Evolutionary conservation across 2,797 vertebrate genomes (phyloP).

Genomic region (Helicolenus hilgendorfi): DNA sequence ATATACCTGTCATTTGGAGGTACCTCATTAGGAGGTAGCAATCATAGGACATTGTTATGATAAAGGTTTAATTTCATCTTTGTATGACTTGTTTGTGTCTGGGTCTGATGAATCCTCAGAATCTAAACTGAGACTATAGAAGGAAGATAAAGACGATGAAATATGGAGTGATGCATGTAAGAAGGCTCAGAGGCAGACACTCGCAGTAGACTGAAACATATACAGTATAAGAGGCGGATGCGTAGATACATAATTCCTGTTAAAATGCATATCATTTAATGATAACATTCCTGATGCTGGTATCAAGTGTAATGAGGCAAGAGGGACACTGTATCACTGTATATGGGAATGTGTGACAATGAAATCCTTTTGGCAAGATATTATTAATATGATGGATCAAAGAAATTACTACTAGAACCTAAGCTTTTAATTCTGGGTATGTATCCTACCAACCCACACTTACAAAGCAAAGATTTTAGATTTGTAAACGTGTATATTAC

Average conservation of each 20-base stretch:
- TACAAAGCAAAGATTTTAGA: neutral
- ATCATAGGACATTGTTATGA: neutral
- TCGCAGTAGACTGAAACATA: neutral
- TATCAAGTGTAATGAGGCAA: neutral
- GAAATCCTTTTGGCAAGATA: neutral
- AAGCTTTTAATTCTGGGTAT: neutral
- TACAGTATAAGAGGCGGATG: neutral
- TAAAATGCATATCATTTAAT: neutral
- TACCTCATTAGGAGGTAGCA: neutral
- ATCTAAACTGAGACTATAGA: neutral
- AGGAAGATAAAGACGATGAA: neutral
- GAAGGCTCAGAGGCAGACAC: neutral
- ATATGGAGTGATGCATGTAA: neutral
- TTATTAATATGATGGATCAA: neutral
- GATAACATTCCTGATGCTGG: neutral
- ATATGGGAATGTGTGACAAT: neutral
- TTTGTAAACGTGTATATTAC: neutral
- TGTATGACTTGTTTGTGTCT: neutral
- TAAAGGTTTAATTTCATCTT: neutral
- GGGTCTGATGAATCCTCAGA: neutral
- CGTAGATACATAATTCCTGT: neutral
- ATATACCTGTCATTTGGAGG: neutral
- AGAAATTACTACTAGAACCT: neutral
- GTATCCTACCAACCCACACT: neutral
- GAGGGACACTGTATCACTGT: neutral